Base-by-base conservation (phyloP, 2,888 invertebrate species). In the Homarus gammarus region DNA sequence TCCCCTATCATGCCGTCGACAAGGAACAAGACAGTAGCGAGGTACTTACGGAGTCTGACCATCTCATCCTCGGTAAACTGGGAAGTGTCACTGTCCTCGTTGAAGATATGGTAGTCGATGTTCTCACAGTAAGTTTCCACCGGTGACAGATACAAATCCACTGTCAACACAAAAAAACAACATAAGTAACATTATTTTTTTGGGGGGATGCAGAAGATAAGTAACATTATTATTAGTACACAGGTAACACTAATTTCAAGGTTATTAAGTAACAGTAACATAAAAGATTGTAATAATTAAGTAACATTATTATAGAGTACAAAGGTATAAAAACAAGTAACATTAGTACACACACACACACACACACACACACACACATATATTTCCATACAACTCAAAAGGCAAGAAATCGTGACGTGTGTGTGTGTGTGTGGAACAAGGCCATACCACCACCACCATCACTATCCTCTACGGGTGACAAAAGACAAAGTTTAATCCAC, bases 91-190 rank as follows among this genome's bases (percentile, higher is more conserved):
- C 97, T 97, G 93, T 97, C 97, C 93, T 97, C 97, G 94, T 98
- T 97, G 83, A 97, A 96, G 92, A 98, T 97, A 95, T 97, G 98
- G 95, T 98, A 98, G 94, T 98, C 97, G 93, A 98, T 96, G 95
- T 98, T 98, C 94, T 97, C 97, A 95, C 98, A 98, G 94, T 98
- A 97, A 22, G 98, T 98, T 95, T 98, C 98, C 92, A 98, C 97
- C 5, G 98, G 98, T 22, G 93, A 94, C 86, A 93, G 92, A 92
- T 94, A 94, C 40, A 93, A 92, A 10, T 92, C 92, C 92, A 93
- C 93, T 93, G 91, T 12, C 92, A 92, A 77, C 64, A 75, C 40
- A 79, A 56, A 31, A 31, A 51, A 15, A 79, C 27, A 78, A 44
- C 18, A 49, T 27, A 75, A 77, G 10, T n/a, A 33, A 3, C 22